Conservation (phyloP, 2,797 vertebrate species). For the Alca torda region DNA sequence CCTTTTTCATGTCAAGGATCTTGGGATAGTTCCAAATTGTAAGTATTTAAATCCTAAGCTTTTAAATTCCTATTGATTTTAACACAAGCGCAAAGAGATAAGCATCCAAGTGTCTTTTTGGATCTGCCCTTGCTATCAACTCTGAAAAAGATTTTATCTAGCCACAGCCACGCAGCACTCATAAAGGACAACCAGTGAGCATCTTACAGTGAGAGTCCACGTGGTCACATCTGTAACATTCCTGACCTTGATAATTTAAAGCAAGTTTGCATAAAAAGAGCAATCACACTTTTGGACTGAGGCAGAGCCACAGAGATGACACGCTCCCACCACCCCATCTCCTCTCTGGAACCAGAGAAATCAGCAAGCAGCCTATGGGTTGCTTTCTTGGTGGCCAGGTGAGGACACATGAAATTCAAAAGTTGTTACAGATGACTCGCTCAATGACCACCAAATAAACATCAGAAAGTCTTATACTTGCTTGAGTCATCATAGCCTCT, state of each 20-base stretch:
- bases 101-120: conserved; percentile 25
- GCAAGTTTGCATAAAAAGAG: background rate
- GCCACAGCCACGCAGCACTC: background rate
- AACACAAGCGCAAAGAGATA: conserved; percentile 25
- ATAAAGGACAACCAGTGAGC: background rate
- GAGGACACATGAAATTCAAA: background rate
- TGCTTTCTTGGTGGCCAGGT: background rate
- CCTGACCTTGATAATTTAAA: background rate
- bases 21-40: conserved; percentile 61
- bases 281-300: background rate
- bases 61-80: conserved; percentile 58
- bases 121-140: conserved; percentile 16
- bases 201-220: background rate
- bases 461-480: background rate
- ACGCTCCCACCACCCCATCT: background rate
- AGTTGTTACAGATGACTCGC: background rate
- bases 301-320: background rate
- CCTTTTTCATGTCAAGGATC: conserved; percentile 62
- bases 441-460: background rate
- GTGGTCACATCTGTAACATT: background rate
- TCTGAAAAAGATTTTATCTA: background rate
- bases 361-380: background rate
- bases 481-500: background rate
- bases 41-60: conserved; percentile 62
- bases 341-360: background rate